Evolutionary conservation across 1,140 invertebrate genomes (phyloP).

Genomic region (Drosophila rhopaloa): DNA sequence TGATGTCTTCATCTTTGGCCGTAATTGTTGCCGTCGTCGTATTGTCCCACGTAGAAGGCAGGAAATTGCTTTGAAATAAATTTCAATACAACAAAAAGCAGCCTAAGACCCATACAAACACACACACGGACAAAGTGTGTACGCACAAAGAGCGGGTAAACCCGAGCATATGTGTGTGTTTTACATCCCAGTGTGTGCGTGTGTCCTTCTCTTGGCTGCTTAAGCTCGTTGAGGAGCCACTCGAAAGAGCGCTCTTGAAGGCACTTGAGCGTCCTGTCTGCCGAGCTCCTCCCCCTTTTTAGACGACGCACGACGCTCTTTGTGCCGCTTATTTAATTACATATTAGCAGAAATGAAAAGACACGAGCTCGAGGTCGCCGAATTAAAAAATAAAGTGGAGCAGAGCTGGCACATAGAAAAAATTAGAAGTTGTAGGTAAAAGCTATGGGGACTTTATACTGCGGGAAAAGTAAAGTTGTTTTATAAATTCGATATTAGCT

Average conservation of each 20-base stretch:
- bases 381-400: constrained; percentile 41
- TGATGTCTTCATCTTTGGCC: constrained; percentile 80
- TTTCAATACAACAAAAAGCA: constrained; percentile 80
- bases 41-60: constrained; percentile 73
- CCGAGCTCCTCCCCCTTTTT: constrained; percentile 29
- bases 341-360: constrained; percentile 75
- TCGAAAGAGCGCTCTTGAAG: constrained; percentile 65
- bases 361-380: constrained; percentile 35
- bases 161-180: constrained; percentile 54
- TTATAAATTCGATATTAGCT: too few relatives aligned
- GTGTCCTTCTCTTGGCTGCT: constrained; percentile 52
- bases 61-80: constrained; percentile 83
- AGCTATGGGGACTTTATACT: too few relatives aligned
- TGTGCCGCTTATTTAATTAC: constrained; percentile 81
- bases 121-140: constrained; percentile 11
- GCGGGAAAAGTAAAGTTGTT: too few relatives aligned
- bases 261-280: constrained; percentile 62
- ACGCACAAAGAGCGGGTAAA: constrained; percentile 24
- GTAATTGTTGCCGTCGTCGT: constrained; percentile 74
- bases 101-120: constrained; percentile 57
- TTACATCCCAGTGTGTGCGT: constrained; percentile 8
- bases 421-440: too few relatives aligned
- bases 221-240: constrained; percentile 68
- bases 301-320: constrained; percentile 51
- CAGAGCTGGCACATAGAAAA: constrained; percentile 13